Conservation (phyloP, 2,797 vertebrate species). For the Channa striata region DNA sequence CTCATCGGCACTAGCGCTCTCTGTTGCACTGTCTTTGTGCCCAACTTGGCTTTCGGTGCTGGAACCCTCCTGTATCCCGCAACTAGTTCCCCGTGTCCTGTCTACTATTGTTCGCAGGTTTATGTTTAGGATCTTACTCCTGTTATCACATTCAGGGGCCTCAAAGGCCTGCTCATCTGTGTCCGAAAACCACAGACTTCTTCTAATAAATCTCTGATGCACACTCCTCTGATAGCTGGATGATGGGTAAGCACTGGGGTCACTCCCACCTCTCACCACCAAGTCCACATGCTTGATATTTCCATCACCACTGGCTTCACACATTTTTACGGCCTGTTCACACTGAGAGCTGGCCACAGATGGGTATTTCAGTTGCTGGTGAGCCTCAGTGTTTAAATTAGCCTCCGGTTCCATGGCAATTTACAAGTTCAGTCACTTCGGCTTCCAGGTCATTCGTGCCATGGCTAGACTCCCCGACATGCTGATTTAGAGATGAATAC, state of each 20-base stretch:
- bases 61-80: constrained; percentile 68
- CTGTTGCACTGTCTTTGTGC: constrained; percentile 76
- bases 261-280: constrained; percentile 80
- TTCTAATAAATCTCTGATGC: constrained; percentile 92
- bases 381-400: constrained; percentile 68
- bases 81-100: constrained; percentile 77
- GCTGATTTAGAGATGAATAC: constrained; percentile 74
- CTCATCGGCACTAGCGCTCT: constrained; percentile 77
- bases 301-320: constrained; percentile 71
- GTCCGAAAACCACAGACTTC: constrained; percentile 94
- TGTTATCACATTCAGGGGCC: constrained; percentile 84
- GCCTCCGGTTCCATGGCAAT: constrained; percentile 83
- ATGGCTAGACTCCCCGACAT: constrained; percentile 75
- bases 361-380: constrained; percentile 64
- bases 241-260: constrained; percentile 79
- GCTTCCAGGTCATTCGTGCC: constrained; percentile 78
- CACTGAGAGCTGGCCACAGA: constrained; percentile 69
- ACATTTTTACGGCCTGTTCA: constrained; percentile 69
- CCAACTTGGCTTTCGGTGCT: constrained; percentile 79
- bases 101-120: constrained; percentile 90
- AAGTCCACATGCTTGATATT: constrained; percentile 77
- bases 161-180: constrained; percentile 91
- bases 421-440: constrained; percentile 65
- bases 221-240: constrained; percentile 82
- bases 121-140: constrained; percentile 86